Base-by-base conservation (phyloP, 2,888 invertebrate genomes). In the Xestia xanthographa region DNA sequence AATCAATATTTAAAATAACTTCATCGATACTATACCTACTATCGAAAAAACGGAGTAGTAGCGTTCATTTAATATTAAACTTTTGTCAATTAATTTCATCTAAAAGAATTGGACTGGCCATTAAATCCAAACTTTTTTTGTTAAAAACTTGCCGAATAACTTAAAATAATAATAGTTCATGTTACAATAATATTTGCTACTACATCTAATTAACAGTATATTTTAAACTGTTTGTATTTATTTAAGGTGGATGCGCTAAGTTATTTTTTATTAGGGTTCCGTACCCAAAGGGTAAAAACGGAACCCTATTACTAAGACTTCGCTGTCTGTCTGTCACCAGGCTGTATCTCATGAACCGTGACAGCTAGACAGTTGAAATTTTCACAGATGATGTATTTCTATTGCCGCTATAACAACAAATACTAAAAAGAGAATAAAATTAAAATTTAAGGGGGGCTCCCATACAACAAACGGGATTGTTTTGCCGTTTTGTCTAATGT, bases 151-250 rank as follows among this genome's bases (percentile, higher is more conserved):
- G 22, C 22, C 50, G 1, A 50, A 22, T 22, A 4, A 53, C 11
- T 53, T 22, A n/a, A n/a, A 53, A 53, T n/a, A 53, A n/a, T 12
- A 9, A 22, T 50, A 50, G 22, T 50, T 50, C 50, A 50, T 69
- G 17, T 45, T 70, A 29, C 29, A 71, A 78, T 38, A 41, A 45
- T 38, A 58, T 68, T 68, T 67, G 48, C 65, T 45, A 77, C 45
- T 26, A 56, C 29, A 76, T 75, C 43, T 77, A 77, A 34, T 56
- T n/a, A 69, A 43, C 20, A 17, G 17, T 22, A 43, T 34, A 17
- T 26, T 56, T 29, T 14, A n/a, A 76, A 41, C 43, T 26, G 48
- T 43, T 43, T n/a, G 34, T 43, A 43, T 58, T 34, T 78, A 29
- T 34, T 41, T 41, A 26, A 22, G 29, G 26, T 12, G 5, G 12